These are phyloP conservation scores for Bellardia bayeri DNA, from an alignment of 2,888 invertebrate genomes.

Conservation along the genomic window DNA sequence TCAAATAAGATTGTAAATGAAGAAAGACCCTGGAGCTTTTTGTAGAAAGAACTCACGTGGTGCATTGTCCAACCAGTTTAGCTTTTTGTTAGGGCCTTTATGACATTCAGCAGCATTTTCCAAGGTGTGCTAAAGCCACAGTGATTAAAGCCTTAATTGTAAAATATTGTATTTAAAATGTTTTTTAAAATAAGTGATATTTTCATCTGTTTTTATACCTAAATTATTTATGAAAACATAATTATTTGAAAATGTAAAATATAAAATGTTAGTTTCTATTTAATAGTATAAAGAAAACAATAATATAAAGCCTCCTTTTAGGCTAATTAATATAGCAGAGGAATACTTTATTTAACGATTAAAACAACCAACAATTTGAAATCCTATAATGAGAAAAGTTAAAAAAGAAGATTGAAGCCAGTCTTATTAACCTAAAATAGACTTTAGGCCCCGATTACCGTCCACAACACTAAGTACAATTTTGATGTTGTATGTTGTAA, in stretches of 20 bases:
- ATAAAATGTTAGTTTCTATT: slow-evolving; percentile 3
- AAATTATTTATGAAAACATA: background rate
- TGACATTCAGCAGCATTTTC: no score
- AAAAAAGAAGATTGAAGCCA: no score
- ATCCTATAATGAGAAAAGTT: background rate
- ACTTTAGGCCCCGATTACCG: no score
- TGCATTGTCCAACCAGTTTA: no score
- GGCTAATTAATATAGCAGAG: background rate
- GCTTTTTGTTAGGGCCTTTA: no score
- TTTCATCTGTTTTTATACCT: slow-evolving; percentile 25
- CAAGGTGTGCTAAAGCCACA: background rate
- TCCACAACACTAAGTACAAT: no score
- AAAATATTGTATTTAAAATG: slow-evolving; percentile 71
- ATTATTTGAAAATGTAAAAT: background rate
- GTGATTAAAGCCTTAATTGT: slow-evolving; percentile 35
- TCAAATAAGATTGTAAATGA: background rate
- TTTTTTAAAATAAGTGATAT: slow-evolving; percentile 21
- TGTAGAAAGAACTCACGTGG: no score
- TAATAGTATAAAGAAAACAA: background rate
- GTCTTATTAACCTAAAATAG: no score
- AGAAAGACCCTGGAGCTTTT: background rate
- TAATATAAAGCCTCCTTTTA: background rate
- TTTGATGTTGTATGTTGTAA: no score
- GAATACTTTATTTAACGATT: background rate
- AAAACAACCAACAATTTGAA: background rate